phyloP scores from a whole-genome alignment of 2,113 vertebrate species.

The Triplophysa siluroides region DNA sequence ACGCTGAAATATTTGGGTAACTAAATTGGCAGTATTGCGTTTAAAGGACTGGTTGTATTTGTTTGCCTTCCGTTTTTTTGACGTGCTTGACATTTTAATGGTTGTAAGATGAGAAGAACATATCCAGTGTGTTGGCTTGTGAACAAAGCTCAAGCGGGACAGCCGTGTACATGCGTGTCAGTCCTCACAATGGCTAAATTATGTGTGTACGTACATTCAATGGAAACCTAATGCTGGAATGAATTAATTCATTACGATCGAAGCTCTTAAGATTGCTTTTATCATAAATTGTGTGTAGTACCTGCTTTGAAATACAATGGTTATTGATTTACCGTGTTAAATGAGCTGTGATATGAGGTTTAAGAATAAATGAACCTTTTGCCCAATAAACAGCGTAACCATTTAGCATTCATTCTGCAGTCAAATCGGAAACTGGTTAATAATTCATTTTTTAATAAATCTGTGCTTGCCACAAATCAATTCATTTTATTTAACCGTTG shows the following conservation, averaged over 20 bases:
- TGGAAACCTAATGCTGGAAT: background rate
- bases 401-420: background rate
- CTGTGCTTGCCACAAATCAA: background rate
- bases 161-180: no score
- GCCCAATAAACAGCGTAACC: background rate
- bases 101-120: no score
- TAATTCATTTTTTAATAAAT: background rate
- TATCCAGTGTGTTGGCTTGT: no score
- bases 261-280: background rate
- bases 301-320: background rate
- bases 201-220: no score
- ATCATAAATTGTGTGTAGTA: background rate
- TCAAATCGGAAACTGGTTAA: background rate
- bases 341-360: slow-evolving; percentile 6
- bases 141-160: no score
- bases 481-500: background rate
- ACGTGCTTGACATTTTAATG: no score
- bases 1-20: background rate
- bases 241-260: background rate
- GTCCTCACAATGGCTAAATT: no score
- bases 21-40: background rate
- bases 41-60: slow-evolving; percentile 9
- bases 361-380: background rate
- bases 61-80: background rate
- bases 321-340: background rate